These are phyloP conservation scores for Arnoldichthys spilopterus DNA, from an alignment of 2,797 vertebrate species.

Conservation along the genomic window DNA sequence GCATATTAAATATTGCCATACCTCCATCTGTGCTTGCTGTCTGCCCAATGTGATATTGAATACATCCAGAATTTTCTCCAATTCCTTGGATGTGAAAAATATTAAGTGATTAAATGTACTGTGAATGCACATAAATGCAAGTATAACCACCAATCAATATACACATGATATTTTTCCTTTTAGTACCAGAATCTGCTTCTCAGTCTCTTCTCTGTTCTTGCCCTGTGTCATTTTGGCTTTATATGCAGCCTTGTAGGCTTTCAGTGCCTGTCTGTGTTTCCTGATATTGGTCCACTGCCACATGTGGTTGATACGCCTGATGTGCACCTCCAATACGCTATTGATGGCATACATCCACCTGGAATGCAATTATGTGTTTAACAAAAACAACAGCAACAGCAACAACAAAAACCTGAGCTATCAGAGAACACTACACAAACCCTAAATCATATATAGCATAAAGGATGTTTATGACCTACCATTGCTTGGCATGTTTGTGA, in stretches of 20 bases:
- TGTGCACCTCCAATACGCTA: constrained; percentile 88
- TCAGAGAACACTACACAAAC: background rate
- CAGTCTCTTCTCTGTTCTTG: constrained; percentile 81
- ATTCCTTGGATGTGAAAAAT: constrained; percentile 73
- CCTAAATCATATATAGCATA: background rate
- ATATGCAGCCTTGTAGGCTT: constrained; percentile 83
- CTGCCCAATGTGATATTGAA: constrained; percentile 91
- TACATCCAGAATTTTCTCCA: constrained; percentile 91
- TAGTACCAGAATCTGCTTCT: constrained; percentile 86
- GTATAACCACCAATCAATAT: background rate
- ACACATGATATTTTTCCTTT: background rate
- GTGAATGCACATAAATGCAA: background rate
- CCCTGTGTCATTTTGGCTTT: constrained; percentile 85
- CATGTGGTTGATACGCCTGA: constrained; percentile 80
- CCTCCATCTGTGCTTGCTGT: constrained; percentile 95
- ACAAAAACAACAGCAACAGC: background rate
- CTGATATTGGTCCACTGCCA: constrained; percentile 90
- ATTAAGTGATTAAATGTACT: background rate
- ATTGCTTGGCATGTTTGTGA: constrained; percentile 76
- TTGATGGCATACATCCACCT: constrained; percentile 91
- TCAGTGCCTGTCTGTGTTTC: constrained; percentile 84
- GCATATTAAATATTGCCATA: constrained; percentile 57
- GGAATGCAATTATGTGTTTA: constrained; percentile 38
- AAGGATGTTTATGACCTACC: constrained; percentile 76
- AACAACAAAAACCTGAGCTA: background rate